A percentile compares a stretch with the other conserved stretches of the same genome.
Conservation (phyloP, 37 sponge, comb jelly and placozoan species). For the Mnemiopsis leidyi region DNA sequence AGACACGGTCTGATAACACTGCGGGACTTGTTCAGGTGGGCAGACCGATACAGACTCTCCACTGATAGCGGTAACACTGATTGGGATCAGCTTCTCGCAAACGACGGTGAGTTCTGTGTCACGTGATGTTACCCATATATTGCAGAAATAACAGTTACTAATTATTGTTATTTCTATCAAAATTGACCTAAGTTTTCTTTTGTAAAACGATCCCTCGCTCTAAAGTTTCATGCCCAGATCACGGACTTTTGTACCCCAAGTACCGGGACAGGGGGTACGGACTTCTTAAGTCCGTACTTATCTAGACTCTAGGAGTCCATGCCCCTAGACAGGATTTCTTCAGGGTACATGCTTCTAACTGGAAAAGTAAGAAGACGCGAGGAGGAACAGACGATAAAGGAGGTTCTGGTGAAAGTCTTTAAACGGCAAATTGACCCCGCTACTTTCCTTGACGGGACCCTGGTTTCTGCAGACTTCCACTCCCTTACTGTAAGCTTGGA, state of each 20-base stretch:
- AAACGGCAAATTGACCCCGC: conserved; percentile 70
- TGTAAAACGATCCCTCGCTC: too few species aligned
- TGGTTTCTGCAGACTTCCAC: not conserved
- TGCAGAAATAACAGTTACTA: not conserved
- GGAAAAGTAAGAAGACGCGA: conserved; percentile 75
- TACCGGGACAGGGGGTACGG: too few species aligned
- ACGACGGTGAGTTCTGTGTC: conserved; percentile 81
- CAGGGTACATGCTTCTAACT: conserved; percentile 90
- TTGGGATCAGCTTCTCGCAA: conserved; percentile 97
- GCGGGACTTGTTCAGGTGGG: conserved; percentile 96
- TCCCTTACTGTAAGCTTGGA: not conserved
- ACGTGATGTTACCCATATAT: not conserved
- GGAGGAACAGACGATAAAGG: conserved; percentile 74
- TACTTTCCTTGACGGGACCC: conserved; percentile 69
- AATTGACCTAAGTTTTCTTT: too few species aligned
- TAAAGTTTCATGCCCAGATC: too few species aligned
- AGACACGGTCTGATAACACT: conserved; percentile 95
- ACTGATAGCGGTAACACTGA: conserved; percentile 62
- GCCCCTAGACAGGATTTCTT: too few species aligned
- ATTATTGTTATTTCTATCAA: not conserved
- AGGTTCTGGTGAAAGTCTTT: conserved; percentile 83
- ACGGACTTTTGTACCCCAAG: too few species aligned
- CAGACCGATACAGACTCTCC: conserved; percentile 82
- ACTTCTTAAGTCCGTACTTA: too few species aligned
- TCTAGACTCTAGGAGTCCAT: too few species aligned